Evolutionary conservation across 1,140 invertebrate genomes (phyloP).

Genomic region (Trachymyrmex cornetzi): DNA sequence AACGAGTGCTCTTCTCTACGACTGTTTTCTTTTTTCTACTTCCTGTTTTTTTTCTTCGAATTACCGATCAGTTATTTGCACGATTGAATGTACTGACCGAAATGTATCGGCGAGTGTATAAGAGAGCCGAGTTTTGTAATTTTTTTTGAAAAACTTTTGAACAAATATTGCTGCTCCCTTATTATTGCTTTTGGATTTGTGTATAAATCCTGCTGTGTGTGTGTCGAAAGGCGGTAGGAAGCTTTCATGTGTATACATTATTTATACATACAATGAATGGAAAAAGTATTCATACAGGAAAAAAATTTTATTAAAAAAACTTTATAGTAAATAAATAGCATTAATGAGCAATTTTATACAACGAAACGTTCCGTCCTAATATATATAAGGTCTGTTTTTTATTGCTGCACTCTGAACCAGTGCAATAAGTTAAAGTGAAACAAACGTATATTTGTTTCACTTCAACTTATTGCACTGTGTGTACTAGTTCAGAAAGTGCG

Average conservation of each 20-base stretch:
- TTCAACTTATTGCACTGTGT: no score
- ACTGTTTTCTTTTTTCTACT: neutral
- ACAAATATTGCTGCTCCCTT: constrained; percentile 13
- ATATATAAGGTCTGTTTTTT: no score
- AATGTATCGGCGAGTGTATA: constrained; percentile 14
- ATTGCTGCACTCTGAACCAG: no score
- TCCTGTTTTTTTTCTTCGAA: constrained; percentile 36
- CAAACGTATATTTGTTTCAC: no score
- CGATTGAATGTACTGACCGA: constrained; percentile 51
- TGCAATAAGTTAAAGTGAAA: no score
- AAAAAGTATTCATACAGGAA: no score
- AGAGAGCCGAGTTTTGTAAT: constrained; percentile 21
- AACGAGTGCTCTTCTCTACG: constrained; percentile 63
- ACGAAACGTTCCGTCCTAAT: no score
- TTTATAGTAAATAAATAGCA: no score
- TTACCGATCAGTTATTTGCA: constrained; percentile 50
- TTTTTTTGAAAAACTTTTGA: constrained; percentile 18
- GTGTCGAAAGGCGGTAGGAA: constrained; percentile 1
- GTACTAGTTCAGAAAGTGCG: no score
- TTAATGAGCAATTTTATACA: no score
- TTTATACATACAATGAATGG: neutral
- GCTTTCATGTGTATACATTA: constrained; percentile 5
- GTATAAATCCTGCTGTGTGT: constrained; percentile 22
- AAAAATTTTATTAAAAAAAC: no score
- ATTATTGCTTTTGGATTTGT: constrained; percentile 51